These are phyloP conservation scores for Actias luna DNA, from an alignment of 2,888 invertebrate genomes.

Conservation along the genomic window DNA sequence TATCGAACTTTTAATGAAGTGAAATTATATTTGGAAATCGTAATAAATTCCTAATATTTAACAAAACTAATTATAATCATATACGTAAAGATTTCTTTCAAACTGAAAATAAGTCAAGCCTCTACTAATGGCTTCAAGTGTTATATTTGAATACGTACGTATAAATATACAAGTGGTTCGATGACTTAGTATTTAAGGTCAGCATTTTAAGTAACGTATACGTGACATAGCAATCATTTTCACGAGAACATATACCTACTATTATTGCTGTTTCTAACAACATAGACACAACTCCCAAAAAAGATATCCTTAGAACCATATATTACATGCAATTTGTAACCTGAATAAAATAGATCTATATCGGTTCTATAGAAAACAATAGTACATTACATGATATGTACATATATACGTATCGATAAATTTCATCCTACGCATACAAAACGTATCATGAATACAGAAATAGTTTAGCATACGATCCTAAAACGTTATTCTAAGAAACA, in stretches of 20 bases:
- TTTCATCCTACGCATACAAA: slow-evolving; percentile 52
- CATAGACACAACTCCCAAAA: background rate
- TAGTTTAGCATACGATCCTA: slow-evolving; percentile 49
- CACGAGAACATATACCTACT: background rate
- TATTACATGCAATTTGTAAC: slow-evolving; percentile 47
- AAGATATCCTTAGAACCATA: slow-evolving; percentile 16
- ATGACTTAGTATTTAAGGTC: background rate
- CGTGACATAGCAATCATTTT: slow-evolving; percentile 1
- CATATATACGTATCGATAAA: slow-evolving; percentile 50
- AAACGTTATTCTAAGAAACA: slow-evolving; percentile 57
- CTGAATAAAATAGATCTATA: slow-evolving; percentile 52
- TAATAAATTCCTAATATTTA: no score
- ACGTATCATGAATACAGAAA: slow-evolving; percentile 40
- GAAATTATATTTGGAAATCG: no score
- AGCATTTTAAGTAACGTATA: slow-evolving; percentile 1
- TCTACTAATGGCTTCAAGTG: background rate
- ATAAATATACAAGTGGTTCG: background rate
- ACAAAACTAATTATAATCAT: no score
- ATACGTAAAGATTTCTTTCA: no score
- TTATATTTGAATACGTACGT: background rate
- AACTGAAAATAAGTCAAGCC: background rate
- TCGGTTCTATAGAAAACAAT: slow-evolving; percentile 54
- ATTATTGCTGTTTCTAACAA: background rate
- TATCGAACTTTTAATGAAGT: no score
- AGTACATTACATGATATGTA: slow-evolving; percentile 50